Base-by-base conservation (phyloP, 2,888 invertebrate species). In the Drosophila prostipennis region DNA sequence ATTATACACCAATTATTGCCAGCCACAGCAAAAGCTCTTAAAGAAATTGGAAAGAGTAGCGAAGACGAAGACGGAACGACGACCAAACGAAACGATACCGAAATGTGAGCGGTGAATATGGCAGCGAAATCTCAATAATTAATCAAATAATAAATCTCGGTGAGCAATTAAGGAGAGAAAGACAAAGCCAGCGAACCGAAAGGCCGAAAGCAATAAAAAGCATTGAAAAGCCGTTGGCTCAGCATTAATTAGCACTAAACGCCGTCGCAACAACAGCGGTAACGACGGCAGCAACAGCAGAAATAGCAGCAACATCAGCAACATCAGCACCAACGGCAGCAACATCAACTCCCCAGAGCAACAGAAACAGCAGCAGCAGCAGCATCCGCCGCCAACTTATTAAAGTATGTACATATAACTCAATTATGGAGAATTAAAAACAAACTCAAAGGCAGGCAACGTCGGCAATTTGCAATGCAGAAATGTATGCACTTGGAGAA, bases 391-490 rank as follows among this genome's bases (percentile, higher is more conserved):
- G 79, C 72, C 87, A 79, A 76, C 74, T 82, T 89, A 86, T 86
- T 88, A 84, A 85, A 85, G 88, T 89, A 87, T 79, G 82, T 89
- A 82, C 87, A 89, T 82, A 89, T 84, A 84, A 84, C 89, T 84
- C 88, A 84, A 84, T 84, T 84, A 84, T 74, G 70, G 83, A 87
- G 84, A 86, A 89, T 88, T 87, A 88, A 89, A 86, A 82, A 88
- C 89, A 88, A 79, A 87, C 89, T 82, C 89, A 65, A 53, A 46
- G 57, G 67, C 79, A 72, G 54, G 23, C 63, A 54, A 67, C 88
- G 88, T 77, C 71, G 80, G 87, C 79, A 76, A 89, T 87, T 87
- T 74, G 86, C 86, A 84, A 76, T 78, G 81, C 85, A 84, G 13
- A 84, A 83, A 71, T 59, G 73, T 69, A 68, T 72, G 64, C 72